These are phyloP conservation scores for Aphaenogaster ashmeadi DNA, from an alignment of 1,140 invertebrate genomes.

Conservation along the genomic window DNA sequence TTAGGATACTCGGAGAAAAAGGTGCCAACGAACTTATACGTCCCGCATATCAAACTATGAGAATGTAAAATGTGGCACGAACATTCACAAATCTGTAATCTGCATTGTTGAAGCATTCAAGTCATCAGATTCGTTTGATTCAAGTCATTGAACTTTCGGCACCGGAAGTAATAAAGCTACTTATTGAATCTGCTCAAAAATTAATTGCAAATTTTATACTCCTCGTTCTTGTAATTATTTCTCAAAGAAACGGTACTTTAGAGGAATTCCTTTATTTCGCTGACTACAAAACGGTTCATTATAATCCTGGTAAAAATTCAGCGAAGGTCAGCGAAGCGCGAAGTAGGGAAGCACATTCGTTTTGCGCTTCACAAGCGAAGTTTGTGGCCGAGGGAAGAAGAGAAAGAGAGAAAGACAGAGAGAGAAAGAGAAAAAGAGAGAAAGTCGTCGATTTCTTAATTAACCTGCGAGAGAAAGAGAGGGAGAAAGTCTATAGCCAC, in stretches of 20 bases:
- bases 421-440: conserved; percentile 23
- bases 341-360: background rate
- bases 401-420: background rate
- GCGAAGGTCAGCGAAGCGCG: background rate
- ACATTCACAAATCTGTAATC: background rate
- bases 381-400: background rate
- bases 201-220: background rate
- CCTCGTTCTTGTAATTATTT: background rate
- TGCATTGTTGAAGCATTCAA: background rate
- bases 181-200: background rate
- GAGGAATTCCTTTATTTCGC: background rate
- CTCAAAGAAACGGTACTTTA: background rate
- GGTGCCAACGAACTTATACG: background rate
- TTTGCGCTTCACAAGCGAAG: conserved; percentile 21
- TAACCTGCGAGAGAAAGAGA: conserved; percentile 59
- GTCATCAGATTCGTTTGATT: background rate
- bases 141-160: background rate
- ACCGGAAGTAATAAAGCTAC: background rate
- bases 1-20: background rate
- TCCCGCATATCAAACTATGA: background rate
- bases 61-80: background rate
- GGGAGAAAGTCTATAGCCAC: conserved; percentile 58
- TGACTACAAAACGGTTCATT: conserved; percentile 26
- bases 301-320: conserved; percentile 11
- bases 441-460: conserved; percentile 67